phyloP scores from a whole-genome alignment of 1,140 invertebrate species.

The Drosophila asahinai region DNA sequence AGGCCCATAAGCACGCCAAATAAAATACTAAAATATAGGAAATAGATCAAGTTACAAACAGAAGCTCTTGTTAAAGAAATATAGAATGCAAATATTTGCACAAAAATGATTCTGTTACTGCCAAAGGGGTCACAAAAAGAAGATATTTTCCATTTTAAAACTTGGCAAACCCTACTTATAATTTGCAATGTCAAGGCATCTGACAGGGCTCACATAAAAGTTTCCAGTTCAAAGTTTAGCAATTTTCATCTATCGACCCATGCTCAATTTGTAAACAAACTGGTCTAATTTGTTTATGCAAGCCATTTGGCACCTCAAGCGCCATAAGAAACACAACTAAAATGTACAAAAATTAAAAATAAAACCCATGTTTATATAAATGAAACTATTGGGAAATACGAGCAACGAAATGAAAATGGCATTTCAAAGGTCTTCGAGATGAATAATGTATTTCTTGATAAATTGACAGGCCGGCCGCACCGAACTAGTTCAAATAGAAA shows the following conservation, averaged over 20 bases:
- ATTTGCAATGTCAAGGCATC: slow-evolving; percentile 7
- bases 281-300: slow-evolving; percentile 35
- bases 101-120: slow-evolving; percentile 1
- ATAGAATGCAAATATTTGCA: neutral
- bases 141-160: neutral
- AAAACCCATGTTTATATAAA: slow-evolving; percentile 17
- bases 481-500: slow-evolving; percentile 1
- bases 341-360: slow-evolving; percentile 13
- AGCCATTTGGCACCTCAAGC: slow-evolving; percentile 31
- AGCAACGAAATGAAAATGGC: slow-evolving; percentile 17
- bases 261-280: slow-evolving; percentile 8
- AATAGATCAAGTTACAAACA: neutral
- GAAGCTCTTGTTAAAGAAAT: neutral
- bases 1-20: too few relatives aligned
- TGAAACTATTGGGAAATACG: slow-evolving; percentile 31
- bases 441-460: slow-evolving; percentile 44
- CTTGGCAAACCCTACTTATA: neutral
- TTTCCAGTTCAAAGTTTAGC: neutral
- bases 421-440: slow-evolving; percentile 24
- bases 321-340: slow-evolving; percentile 24
- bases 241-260: slow-evolving; percentile 3
- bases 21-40: neutral
- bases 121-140: neutral
- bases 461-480: slow-evolving; percentile 29
- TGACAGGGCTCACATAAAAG: neutral